These are phyloP conservation scores for Aplysina aerophoba DNA, from an alignment of 37 sponge, comb jelly and placozoan genomes.

Conservation along the genomic window DNA sequence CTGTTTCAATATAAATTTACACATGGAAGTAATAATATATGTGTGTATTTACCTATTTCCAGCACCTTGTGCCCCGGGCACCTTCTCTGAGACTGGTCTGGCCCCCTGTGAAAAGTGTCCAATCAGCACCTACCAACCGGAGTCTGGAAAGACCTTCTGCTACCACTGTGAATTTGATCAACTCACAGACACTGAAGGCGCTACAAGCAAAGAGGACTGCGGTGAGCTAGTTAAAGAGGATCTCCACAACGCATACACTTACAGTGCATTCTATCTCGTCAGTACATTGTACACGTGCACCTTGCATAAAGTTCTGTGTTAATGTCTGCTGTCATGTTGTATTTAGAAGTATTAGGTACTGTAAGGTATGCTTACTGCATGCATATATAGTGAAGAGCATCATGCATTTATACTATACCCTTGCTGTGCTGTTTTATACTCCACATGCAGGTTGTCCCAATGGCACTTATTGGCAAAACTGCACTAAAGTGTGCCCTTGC, in stretches of 20 bases:
- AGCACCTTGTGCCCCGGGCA: background rate
- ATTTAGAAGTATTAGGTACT: no score
- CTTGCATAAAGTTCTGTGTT: no score
- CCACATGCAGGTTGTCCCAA: constrained; percentile 31
- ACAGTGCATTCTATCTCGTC: no score
- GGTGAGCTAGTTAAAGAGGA: background rate
- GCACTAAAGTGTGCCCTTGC: constrained; percentile 8
- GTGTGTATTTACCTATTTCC: no score
- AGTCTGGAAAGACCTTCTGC: background rate
- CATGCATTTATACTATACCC: no score
- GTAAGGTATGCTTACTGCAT: no score
- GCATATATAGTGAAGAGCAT: no score
- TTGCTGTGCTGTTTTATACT: no score
- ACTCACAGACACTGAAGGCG: constrained; percentile 1
- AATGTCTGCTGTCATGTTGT: no score
- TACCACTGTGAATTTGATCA: constrained; percentile 4
- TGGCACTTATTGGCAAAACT: constrained; percentile 19
- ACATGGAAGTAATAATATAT: no score
- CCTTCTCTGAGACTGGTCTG: constrained; percentile 13
- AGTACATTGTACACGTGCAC: no score
- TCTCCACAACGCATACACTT: no score
- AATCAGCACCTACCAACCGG: background rate
- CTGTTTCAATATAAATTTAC: background rate
- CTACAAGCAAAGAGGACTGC: constrained; percentile 9
- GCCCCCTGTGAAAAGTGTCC: constrained; percentile 12